A percentile compares a stretch with the other conserved stretches of the same genome.
Evolutionary conservation across 2,113 vertebrate species (phyloP).

Genomic region (Erpornis zantholeuca): DNA sequence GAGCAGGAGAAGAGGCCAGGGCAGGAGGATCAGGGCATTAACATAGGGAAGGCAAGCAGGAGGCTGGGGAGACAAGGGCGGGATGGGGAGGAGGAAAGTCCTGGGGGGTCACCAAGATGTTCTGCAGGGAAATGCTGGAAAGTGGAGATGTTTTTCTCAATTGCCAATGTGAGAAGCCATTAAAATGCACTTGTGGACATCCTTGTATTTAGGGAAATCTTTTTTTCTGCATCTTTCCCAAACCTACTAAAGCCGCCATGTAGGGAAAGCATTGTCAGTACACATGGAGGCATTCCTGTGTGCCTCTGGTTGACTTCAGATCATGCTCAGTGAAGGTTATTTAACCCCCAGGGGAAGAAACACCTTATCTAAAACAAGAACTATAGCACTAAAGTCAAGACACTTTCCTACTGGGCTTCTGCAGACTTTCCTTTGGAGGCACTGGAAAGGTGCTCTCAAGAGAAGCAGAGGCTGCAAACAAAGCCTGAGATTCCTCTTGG

Average conservation of each 20-base stretch:
- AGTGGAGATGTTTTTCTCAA: neutral
- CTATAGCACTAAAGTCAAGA: neutral
- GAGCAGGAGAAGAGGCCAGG: neutral
- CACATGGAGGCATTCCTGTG: rapidly evolving
- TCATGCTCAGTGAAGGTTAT: rapidly evolving
- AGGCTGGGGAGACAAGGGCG: neutral
- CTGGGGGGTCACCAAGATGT: neutral
- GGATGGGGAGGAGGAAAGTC: neutral
- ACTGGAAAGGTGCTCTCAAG: neutral
- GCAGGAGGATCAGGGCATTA: neutral
- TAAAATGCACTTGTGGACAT: rapidly evolving
- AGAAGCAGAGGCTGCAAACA: neutral
- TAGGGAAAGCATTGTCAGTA: neutral
- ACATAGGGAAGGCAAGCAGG: neutral
- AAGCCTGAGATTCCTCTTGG: neutral
- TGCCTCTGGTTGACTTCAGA: neutral
- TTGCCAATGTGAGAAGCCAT: neutral
- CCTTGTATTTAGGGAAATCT: neutral
- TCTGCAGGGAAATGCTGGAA: neutral
- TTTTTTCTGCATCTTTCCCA: neutral
- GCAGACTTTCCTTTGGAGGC: neutral
- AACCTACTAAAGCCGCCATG: neutral
- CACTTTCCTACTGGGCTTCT: neutral
- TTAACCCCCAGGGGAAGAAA: neutral
- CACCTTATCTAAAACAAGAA: neutral